A percentile compares a stretch with the other conserved stretches of the same genome.
These are phyloP conservation scores for Plagodis dolabraria DNA, from an alignment of 2,888 invertebrate genomes.

Conservation along the genomic window DNA sequence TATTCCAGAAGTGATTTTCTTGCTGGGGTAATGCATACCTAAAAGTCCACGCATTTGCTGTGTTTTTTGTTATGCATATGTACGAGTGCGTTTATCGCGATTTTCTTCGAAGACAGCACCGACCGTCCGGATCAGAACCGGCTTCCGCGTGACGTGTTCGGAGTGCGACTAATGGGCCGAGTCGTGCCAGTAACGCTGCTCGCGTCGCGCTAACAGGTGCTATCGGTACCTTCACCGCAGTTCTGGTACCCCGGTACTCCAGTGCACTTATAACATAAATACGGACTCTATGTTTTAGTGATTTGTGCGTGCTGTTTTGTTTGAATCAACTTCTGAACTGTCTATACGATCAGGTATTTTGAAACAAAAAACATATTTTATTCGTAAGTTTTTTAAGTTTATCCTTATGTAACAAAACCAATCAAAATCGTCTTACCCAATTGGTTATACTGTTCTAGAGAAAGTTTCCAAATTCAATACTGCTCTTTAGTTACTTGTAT, in stretches of 20 bases:
- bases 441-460: slow-evolving; percentile 21
- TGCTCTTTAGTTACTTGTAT: slow-evolving; percentile 18
- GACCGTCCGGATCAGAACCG: slow-evolving; percentile 67
- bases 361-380: not conserved
- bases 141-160: slow-evolving; percentile 80
- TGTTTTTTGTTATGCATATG: slow-evolving; percentile 47
- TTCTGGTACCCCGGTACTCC: slow-evolving; percentile 61
- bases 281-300: slow-evolving; percentile 55
- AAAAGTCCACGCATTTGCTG: not conserved
- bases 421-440: slow-evolving; percentile 26
- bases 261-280: slow-evolving; percentile 47
- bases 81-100: slow-evolving; percentile 54
- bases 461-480: slow-evolving; percentile 20
- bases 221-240: slow-evolving; percentile 55
- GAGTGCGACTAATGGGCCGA: slow-evolving; percentile 71
- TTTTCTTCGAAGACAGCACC: slow-evolving; percentile 68
- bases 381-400: not conserved
- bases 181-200: slow-evolving; percentile 76
- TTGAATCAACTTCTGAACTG: not conserved
- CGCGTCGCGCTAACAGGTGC: slow-evolving; percentile 80
- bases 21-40: no score
- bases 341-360: slow-evolving; percentile 26
- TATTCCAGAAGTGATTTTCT: no score
- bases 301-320: slow-evolving; percentile 44
- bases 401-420: slow-evolving; percentile 15